Percentiles rank a stretch among this genome's conserved stretches.
Conservation (phyloP, 2,888 invertebrate genomes). For the Pristionchus fissidentatus region DNA sequence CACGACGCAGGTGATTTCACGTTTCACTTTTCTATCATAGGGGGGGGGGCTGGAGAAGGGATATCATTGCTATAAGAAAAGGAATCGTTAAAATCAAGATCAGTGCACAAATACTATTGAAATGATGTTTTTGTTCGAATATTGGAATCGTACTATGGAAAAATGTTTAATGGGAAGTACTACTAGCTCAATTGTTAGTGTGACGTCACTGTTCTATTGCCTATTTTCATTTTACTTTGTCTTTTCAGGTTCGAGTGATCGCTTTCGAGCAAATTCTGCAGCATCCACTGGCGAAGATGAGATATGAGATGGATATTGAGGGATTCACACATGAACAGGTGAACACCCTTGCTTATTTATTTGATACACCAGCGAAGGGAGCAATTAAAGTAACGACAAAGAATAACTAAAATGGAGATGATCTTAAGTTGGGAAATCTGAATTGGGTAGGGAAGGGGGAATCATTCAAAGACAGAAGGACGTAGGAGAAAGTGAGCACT, state of each 20-base stretch:
- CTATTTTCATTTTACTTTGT: too few relatives aligned
- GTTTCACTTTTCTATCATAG: not conserved
- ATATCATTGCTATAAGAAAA: too few relatives aligned
- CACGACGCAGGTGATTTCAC: constrained; percentile 29
- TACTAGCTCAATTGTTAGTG: too few relatives aligned
- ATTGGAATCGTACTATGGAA: too few relatives aligned
- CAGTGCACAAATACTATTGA: too few relatives aligned
- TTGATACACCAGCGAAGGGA: constrained; percentile 51
- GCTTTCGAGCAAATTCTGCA: constrained; percentile 69
- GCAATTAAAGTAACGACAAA: constrained; percentile 53
- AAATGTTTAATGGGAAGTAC: too few relatives aligned
- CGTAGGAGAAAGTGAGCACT: not conserved
- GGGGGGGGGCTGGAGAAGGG: not conserved
- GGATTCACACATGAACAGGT: constrained; percentile 51
- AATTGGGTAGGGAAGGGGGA: not conserved
- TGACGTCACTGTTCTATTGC: too few relatives aligned
- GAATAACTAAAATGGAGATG: too few relatives aligned
- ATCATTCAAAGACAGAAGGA: not conserved
- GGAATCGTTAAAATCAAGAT: too few relatives aligned
- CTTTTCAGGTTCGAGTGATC: constrained; percentile 57
- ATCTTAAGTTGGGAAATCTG: too few relatives aligned
- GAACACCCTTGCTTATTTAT: too few relatives aligned
- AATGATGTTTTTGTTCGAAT: too few relatives aligned
- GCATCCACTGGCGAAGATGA: constrained; percentile 64
- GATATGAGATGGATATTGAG: constrained; percentile 69